Base-by-base conservation (phyloP, 2,888 invertebrate genomes). In the Labia minor region DNA sequence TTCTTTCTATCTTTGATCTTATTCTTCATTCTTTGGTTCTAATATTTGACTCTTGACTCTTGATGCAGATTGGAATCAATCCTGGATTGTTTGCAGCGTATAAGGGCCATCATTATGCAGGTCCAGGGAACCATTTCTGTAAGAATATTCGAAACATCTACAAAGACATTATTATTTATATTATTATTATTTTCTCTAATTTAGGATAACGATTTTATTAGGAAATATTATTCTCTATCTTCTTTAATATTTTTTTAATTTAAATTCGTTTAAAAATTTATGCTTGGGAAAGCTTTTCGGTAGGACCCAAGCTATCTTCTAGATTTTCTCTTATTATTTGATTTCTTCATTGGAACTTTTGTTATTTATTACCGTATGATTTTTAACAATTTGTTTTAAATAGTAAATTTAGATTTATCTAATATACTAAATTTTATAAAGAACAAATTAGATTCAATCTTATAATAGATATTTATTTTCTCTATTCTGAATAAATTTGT, bases 121-220 rank as follows among this genome's bases (percentile, higher is more conserved):
- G 97, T 65, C 96, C 96, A 63, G 97, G 97, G 63, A 98, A 98
- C 81, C 98, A 98, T 82, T 97, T 98, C 82, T 98, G 97, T 86
- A 77, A 84, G 85, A n/a, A 81, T 49, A 21, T 26, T 37, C 3
- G 66, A 21, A 2, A n/a, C 19, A 65, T 37, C 18, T n/a, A 65
- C 14, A 37, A 21, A 10, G 26, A 18, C 33, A 2, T 26, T 21
- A n/a, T 49, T 14, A 49, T 61, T 61, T 33, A 11, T n/a, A 19
- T 62, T 19, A 16, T 66, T 14, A n/a, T 19, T 64, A 64, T 19
- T 65, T 49, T 63, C 33, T n/a, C 37, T 10, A 37, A 21, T 6
- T 16, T 37, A 37, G 14, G 37, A 37, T 19, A 63, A 6, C 8
- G 14, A 19, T 21, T 19, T 19, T 18, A 10, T 19, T 8, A 33